phyloP scores from a whole-genome alignment of 2,113 vertebrate species.

The Oceanodroma tethys region DNA sequence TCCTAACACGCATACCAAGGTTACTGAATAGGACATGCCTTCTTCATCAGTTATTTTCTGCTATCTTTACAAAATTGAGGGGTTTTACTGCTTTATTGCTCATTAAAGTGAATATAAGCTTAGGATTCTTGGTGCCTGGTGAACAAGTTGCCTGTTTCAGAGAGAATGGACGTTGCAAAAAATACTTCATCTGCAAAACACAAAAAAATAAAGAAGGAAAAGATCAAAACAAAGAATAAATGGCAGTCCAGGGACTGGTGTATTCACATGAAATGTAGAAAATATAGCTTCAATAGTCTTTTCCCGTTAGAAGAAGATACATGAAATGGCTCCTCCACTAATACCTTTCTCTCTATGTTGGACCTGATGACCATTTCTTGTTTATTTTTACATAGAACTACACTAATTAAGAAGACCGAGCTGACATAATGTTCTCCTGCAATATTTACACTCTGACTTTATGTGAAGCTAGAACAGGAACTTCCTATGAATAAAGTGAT shows the following conservation, averaged over 20 bases:
- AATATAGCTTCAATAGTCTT: not conserved
- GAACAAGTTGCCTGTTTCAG: not conserved
- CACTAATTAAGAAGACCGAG: not conserved
- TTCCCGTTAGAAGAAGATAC: not conserved
- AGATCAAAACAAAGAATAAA: not conserved
- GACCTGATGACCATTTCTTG: not conserved
- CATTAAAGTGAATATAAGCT: not conserved
- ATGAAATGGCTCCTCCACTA: not conserved
- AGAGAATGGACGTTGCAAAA: not conserved
- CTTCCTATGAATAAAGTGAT: not conserved
- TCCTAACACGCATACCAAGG: not conserved
- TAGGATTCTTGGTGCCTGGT: fast-evolving
- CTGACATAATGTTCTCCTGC: fast-evolving
- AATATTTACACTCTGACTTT: not conserved
- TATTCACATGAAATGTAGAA: not conserved
- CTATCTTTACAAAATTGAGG: not conserved
- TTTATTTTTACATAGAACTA: not conserved
- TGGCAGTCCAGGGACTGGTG: not conserved
- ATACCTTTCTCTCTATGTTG: not conserved
- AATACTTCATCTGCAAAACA: not conserved
- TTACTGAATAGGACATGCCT: not conserved
- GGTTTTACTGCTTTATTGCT: fast-evolving
- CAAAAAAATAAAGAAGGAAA: not conserved
- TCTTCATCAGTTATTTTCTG: not conserved
- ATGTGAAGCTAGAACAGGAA: not conserved